Evolutionary conservation across 2,797 vertebrate species (phyloP).

Genomic region (Oryzias dopingdopingensis): DNA sequence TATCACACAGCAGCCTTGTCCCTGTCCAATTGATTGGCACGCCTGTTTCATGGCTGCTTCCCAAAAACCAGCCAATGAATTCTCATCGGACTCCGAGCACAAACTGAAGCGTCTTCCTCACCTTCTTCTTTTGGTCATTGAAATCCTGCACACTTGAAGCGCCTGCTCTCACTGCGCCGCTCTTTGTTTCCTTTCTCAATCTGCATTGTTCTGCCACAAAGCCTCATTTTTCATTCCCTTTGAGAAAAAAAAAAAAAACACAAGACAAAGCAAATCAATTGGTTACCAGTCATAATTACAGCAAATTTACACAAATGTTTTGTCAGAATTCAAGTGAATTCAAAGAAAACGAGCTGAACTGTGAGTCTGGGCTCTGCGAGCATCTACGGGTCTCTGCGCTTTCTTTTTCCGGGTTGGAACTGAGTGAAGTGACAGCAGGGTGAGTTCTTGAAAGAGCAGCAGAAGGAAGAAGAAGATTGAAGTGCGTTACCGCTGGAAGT

Average conservation of each 20-base stretch:
- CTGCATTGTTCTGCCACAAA: slow-evolving; percentile 34
- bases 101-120: too few species aligned
- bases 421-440: slow-evolving; percentile 58
- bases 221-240: slow-evolving; percentile 19
- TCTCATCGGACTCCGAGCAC: too few species aligned
- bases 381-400: slow-evolving; percentile 29
- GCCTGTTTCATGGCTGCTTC: slow-evolving; percentile 48
- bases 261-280: slow-evolving; percentile 39
- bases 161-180: slow-evolving; percentile 7
- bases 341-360: slow-evolving; percentile 16
- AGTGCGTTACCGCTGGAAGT: slow-evolving; percentile 53
- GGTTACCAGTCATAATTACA: slow-evolving; percentile 40
- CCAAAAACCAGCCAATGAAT: background rate
- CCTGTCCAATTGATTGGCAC: slow-evolving; percentile 72
- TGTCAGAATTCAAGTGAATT: slow-evolving; percentile 50
- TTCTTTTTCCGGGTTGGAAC: slow-evolving; percentile 29
- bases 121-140: background rate
- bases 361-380: background rate
- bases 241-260: slow-evolving; percentile 48
- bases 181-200: slow-evolving; percentile 31
- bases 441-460: slow-evolving; percentile 50
- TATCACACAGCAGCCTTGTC: slow-evolving; percentile 67
- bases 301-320: slow-evolving; percentile 28
- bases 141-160: slow-evolving; percentile 28
- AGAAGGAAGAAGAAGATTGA: slow-evolving; percentile 29